Evolutionary conservation across 2,797 vertebrate species (phyloP).

Genomic region (Emydoidea blandingii): DNA sequence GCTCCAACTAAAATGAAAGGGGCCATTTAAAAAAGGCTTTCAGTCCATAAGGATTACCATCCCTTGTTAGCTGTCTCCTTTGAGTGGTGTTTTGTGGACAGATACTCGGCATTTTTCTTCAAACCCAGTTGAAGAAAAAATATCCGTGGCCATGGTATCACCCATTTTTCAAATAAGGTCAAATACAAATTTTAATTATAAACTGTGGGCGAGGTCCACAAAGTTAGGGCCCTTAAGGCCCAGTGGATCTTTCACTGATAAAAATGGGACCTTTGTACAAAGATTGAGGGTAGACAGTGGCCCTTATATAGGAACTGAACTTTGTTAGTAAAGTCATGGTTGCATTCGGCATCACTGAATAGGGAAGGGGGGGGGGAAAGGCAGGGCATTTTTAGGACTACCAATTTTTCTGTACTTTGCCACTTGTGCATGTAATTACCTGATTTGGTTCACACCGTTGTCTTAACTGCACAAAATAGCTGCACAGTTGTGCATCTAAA

Average conservation of each 20-base stretch:
- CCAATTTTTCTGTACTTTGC: accelerated
- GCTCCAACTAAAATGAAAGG: neutral
- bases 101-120: neutral
- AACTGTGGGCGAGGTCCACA: accelerated
- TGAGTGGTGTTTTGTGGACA: neutral
- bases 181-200: neutral
- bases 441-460: accelerated
- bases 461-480: accelerated
- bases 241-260: neutral
- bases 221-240: neutral
- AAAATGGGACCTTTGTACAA: accelerated
- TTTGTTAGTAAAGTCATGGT: accelerated
- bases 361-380: accelerated
- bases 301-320: neutral
- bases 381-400: accelerated
- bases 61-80: neutral
- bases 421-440: accelerated
- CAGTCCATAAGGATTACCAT: neutral
- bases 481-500: neutral
- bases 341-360: accelerated
- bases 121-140: neutral
- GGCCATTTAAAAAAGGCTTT: neutral
- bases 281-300: accelerated
- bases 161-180: neutral
- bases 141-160: neutral